Evolutionary conservation across 2,888 invertebrate species (phyloP).

Genomic region (Eupithecia subfuscata): DNA sequence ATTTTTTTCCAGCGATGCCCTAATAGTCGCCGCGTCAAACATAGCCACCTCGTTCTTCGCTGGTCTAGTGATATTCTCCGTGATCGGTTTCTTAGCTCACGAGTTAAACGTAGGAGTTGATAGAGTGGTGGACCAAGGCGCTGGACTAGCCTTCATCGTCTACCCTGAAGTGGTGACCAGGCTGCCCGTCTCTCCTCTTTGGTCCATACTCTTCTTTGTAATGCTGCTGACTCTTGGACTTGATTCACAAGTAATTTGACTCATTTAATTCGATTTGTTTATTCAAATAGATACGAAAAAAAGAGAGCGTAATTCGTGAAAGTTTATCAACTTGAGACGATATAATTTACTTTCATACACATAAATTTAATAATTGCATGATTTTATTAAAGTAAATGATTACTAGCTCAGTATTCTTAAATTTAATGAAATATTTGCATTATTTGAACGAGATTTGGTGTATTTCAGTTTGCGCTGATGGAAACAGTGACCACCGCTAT

Average conservation of each 20-base stretch:
- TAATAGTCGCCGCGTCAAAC: slow-evolving; percentile 90
- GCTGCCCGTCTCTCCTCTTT: slow-evolving; percentile 90
- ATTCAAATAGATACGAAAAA: background rate
- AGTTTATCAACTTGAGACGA: background rate
- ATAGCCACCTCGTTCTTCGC: slow-evolving; percentile 92
- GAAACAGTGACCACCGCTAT: slow-evolving; percentile 92
- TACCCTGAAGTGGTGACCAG: slow-evolving; percentile 93
- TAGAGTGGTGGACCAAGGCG: slow-evolving; percentile 89
- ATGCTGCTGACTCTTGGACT: slow-evolving; percentile 90
- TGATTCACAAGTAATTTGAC: slow-evolving; percentile 84
- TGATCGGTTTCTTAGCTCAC: slow-evolving; percentile 91
- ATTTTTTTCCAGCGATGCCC: slow-evolving; percentile 84
- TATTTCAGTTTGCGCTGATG: slow-evolving; percentile 87
- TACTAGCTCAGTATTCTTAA: background rate
- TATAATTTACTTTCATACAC: background rate
- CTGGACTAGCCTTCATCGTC: slow-evolving; percentile 93
- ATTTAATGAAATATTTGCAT: background rate
- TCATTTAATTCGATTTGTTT: background rate
- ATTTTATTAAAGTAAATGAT: background rate
- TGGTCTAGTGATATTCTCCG: slow-evolving; percentile 91
- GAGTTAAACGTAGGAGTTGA: slow-evolving; percentile 88
- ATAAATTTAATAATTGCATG: background rate
- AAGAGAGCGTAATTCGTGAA: slow-evolving; percentile 1
- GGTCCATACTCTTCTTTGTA: slow-evolving; percentile 92
- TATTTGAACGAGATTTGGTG: slow-evolving; percentile 6